Evolutionary conservation across 2,113 vertebrate genomes (phyloP), one percentile per base, ranked within the genome.

Genomic region (Pongo pygmaeus): DNA sequence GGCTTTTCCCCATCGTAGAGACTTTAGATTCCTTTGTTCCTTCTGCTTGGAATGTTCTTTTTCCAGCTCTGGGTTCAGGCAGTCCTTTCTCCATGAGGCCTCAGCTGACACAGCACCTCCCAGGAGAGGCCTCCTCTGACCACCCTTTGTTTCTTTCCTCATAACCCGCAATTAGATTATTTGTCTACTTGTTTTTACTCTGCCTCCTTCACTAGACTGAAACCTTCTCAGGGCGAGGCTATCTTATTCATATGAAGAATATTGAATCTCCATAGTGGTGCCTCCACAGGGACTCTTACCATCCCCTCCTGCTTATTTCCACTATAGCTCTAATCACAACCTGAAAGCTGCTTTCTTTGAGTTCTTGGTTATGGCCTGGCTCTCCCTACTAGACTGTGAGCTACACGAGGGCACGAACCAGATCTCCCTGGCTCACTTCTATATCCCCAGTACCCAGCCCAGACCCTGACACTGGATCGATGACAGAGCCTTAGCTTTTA

Each of bases 11-110:
- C 25, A 74, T 93, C 17, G 64, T 52, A 59, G 43, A 94, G 59
- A 89, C 30, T 91, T 86, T 38, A 59, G 40, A 79, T 80, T 97
- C 20, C 30, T 94, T 95, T 94, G 40, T 86, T 70, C 38, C 50
- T 30, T 25, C 40, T 84, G 55, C 35, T 96, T 96, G 35, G 85
- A 94, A 91, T 81, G 78, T 61, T 92, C 52, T 94, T 90, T 94
- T 8, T 57, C 55, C 35, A 59, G n/a, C 3, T 57, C 72, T 95
- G 27, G 17, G 14, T 20, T 70, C 55, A 35, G 2, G 80, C 13
- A 12, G 13, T 59, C 43, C 50, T 18, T 89, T 80, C 27, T 94
- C 57, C 48, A 70, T 1, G 17, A 87, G 32, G 5, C 55, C 61
- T 94, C 75, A 18, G 78, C 40, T 88, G 61, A 92, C 91, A 75